Percentiles rank a stretch among this genome's conserved stretches.
Evolutionary conservation across 2,797 vertebrate genomes (phyloP).

Genomic region (Schizothorax lantsangensis): DNA sequence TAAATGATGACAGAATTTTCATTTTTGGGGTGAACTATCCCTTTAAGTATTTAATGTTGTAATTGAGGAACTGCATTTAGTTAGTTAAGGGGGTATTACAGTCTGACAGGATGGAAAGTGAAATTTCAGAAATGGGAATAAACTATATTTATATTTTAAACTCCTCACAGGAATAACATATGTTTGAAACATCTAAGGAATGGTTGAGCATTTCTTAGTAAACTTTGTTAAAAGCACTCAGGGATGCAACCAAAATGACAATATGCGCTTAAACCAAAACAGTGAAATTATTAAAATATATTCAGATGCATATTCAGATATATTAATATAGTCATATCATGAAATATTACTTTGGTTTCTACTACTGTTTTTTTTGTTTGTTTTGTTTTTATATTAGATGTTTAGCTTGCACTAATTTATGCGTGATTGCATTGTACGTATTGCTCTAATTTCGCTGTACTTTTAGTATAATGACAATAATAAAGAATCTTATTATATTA

Average conservation of each 20-base stretch:
- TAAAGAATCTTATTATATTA: not conserved
- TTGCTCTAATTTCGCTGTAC: no score
- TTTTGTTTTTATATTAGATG: no score
- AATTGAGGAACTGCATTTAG: not conserved
- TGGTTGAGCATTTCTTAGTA: not conserved
- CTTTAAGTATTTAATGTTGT: not conserved
- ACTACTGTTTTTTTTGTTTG: no score
- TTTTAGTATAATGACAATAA: no score
- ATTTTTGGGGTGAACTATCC: no score
- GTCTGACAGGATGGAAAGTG: not conserved
- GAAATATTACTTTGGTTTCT: not conserved
- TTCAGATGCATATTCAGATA: not conserved
- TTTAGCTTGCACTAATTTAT: no score
- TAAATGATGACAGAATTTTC: no score
- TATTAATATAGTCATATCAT: not conserved
- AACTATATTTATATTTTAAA: not conserved
- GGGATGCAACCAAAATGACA: not conserved
- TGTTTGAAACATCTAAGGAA: not conserved
- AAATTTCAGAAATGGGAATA: not conserved
- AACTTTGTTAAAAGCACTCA: not conserved
- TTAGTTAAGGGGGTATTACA: not conserved
- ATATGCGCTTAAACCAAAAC: not conserved
- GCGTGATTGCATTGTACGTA: no score
- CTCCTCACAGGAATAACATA: not conserved
- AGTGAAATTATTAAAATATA: no score